Conservation (phyloP, 2,113 vertebrate genomes). For the Euleptes europaea region DNA sequence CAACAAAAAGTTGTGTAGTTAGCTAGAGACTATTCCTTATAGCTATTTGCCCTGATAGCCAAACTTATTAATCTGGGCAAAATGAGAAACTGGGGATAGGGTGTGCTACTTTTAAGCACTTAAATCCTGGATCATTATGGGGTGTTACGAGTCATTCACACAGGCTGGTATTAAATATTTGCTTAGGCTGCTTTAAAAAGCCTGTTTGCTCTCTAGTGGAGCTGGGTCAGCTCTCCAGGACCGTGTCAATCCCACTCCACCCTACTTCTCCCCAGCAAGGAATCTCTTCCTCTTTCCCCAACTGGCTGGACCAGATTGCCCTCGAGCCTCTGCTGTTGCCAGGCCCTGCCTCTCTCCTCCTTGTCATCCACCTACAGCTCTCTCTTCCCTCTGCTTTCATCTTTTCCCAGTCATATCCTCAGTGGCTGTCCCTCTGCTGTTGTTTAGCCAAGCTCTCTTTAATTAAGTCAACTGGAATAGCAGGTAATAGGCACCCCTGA, state of each 20-base stretch:
- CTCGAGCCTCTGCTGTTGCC: slow-evolving; percentile 49
- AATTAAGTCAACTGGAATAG: background rate
- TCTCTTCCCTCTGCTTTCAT: slow-evolving; percentile 47
- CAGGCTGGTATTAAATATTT: slow-evolving; percentile 25
- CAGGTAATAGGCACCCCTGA: slow-evolving; percentile 36
- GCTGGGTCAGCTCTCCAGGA: slow-evolving; percentile 56
- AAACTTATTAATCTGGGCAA: slow-evolving; percentile 65
- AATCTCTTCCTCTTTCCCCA: slow-evolving; percentile 64
- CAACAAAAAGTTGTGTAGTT: slow-evolving; percentile 21
- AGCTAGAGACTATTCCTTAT: slow-evolving; percentile 39
- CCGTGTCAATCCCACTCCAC: slow-evolving; percentile 51
- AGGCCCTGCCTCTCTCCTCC: slow-evolving; percentile 57
- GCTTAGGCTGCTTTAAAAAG: slow-evolving; percentile 54
- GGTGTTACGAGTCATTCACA: slow-evolving; percentile 28
- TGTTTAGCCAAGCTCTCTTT: slow-evolving; percentile 34
- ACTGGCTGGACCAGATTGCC: slow-evolving; percentile 60
- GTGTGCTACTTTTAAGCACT: slow-evolving; percentile 46
- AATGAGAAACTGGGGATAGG: slow-evolving; percentile 60
- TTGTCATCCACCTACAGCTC: slow-evolving; percentile 61
- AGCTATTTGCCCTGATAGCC: slow-evolving; percentile 48
- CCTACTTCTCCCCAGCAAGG: slow-evolving; percentile 61
- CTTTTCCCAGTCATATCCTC: slow-evolving; percentile 54
- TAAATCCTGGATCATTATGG: slow-evolving; percentile 61
- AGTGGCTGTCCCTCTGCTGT: slow-evolving; percentile 32
- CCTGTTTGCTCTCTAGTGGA: slow-evolving; percentile 56